Conservation (phyloP, 1,140 invertebrate species). For the Araneus ventricosus region DNA sequence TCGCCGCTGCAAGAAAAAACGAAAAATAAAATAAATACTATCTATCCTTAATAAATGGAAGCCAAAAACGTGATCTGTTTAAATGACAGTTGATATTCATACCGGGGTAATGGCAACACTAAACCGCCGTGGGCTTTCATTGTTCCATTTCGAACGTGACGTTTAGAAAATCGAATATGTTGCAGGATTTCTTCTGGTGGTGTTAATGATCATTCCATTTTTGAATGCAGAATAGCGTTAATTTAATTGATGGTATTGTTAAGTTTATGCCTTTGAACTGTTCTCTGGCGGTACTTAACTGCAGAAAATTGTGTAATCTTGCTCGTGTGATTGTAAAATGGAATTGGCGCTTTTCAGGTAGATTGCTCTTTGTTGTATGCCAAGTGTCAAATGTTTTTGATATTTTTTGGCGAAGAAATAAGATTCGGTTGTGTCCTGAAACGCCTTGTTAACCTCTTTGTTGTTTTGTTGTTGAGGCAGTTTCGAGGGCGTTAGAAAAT, state of each 20-base stretch:
- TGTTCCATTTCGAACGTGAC: constrained; percentile 56
- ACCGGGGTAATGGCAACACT: constrained; percentile 45
- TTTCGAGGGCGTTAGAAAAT: neutral
- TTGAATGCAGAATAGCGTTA: neutral
- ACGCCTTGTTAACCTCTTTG: constrained; percentile 29
- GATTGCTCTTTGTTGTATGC: constrained; percentile 13
- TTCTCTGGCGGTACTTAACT: neutral
- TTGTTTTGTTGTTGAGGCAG: neutral
- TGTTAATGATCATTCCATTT: constrained; percentile 35
- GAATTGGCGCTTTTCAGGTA: constrained; percentile 13
- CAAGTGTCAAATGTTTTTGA: constrained; percentile 24
- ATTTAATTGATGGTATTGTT: constrained; percentile 38
- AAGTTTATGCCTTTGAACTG: neutral
- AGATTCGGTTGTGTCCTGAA: neutral
- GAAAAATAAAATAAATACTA: constrained; percentile 28
- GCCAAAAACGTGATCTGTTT: constrained; percentile 53
- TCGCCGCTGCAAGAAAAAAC: neutral
- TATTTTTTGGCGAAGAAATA: neutral
- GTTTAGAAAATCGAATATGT: constrained; percentile 58
- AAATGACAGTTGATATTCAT: constrained; percentile 60
- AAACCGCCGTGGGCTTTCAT: constrained; percentile 49
- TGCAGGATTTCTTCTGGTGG: neutral
- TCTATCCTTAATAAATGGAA: constrained; percentile 33
- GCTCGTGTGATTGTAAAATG: neutral
- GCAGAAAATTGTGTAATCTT: neutral